phyloP scores from a whole-genome alignment of 92 coral and sea anemone species.

The Actinernus sp. region DNA sequence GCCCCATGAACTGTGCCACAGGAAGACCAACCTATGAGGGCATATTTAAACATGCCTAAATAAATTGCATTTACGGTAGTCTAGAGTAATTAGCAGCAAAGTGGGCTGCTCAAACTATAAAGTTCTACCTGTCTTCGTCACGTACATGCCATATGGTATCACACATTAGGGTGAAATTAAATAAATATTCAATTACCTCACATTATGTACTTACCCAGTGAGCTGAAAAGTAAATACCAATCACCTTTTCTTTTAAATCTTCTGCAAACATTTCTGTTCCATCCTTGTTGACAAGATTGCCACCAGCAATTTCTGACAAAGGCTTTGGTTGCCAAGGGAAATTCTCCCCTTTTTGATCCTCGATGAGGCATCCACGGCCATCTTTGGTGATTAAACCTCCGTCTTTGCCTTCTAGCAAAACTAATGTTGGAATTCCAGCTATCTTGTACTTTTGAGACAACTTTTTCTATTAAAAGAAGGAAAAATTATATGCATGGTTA shows the following conservation, averaged over 20 bases:
- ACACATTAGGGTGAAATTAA: not conserved
- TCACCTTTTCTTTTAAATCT: conserved; percentile 80
- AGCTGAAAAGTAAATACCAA: conserved; percentile 93
- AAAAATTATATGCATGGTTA: not conserved
- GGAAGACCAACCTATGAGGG: no score
- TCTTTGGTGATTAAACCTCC: conserved; percentile 85
- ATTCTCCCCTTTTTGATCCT: conserved; percentile 73
- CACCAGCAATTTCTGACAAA: conserved; percentile 58
- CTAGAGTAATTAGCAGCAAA: not conserved
- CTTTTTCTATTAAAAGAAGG: conserved; percentile 53
- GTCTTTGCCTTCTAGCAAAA: conserved; percentile 86
- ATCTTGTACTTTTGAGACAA: conserved; percentile 87
- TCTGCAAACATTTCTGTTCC: conserved; percentile 59
- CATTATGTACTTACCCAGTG: conserved; percentile 89
- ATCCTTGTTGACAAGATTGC: conserved; percentile 55
- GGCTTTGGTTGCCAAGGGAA: conserved; percentile 93
- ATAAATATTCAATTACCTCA: no score
- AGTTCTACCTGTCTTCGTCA: no score
- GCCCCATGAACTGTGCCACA: no score
- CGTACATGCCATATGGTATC: no score
- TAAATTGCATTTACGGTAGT: no score
- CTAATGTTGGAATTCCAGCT: conserved; percentile 94
- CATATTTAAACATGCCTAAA: no score
- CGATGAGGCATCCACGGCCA: conserved; percentile 64
- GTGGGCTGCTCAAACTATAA: no score